Percentiles rank a stretch among this genome's conserved stretches.
phyloP scores from a whole-genome alignment of 2,113 vertebrate species.

The Hyla sarda region DNA sequence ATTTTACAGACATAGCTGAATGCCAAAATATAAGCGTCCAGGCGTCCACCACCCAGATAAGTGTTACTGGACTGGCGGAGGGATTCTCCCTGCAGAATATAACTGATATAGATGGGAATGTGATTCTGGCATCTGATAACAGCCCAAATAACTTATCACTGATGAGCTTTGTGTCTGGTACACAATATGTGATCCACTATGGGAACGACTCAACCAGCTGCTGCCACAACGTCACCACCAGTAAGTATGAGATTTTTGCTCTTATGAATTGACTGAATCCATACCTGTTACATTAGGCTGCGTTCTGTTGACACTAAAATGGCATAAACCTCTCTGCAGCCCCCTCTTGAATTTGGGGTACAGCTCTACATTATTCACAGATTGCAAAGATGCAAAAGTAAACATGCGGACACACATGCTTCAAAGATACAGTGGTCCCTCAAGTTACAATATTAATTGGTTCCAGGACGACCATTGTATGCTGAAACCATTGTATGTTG shows the following conservation, averaged over 20 bases:
- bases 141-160: not conserved
- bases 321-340: no score
- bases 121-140: not conserved
- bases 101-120: not conserved
- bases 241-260: not conserved
- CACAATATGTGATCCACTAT: slow-evolving; percentile 18
- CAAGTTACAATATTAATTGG: no score
- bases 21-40: not conserved
- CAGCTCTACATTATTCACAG: no score
- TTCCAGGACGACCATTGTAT: no score
- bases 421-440: no score
- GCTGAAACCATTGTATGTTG: no score
- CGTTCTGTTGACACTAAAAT: no score
- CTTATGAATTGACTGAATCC: no score
- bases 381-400: no score
- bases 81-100: slow-evolving; percentile 35
- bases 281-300: no score
- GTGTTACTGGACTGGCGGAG: not conserved
- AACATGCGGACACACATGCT: no score
- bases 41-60: not conserved
- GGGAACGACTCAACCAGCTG: slow-evolving; percentile 16
- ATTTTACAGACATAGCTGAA: not conserved
- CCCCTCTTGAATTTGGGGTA: no score
- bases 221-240: slow-evolving; percentile 27
- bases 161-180: slow-evolving; percentile 16